Base-by-base conservation (phyloP, 1,140 invertebrate species). In the Aphidius gifuensis region DNA sequence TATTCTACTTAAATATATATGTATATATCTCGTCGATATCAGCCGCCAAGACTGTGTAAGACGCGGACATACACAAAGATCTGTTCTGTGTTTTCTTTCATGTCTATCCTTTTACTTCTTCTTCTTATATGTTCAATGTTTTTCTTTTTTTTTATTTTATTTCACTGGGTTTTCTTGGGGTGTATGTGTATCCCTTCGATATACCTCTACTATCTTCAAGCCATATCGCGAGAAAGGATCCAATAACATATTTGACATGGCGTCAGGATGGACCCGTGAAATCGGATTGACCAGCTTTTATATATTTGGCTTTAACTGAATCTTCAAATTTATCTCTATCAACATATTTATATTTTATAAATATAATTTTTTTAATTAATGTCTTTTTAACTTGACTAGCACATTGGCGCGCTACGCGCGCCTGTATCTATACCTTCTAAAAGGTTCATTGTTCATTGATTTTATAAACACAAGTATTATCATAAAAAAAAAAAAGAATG, bases 241-340 rank as follows among this genome's bases (percentile, higher is more conserved):
- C 70, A 69, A 76, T 72, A 80, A 76, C 78, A 80, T 80, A 78
- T 80, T 80, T 74, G 74, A 76, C 70, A 32, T 32, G 71, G 60
- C 51, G 45, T 66, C 63, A 59, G 54, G 42, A 46, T 8, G 66
- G 62, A 75, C 75, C 70, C 68, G 66, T 60, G 64, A 78, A 80
- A 80, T 80, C 79, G 74, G 77, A 79, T 81, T 79, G 78, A 79
- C 75, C 75, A 69, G 54, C 60, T 58, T 59, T 61, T 68, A 68
- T 76, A 72, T 74, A 77, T 76, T 80, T 79, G 74, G 70, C 66
- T 68, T 65, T 55, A 53, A 44, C 32, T 11, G 21, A 49, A 60
- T 21, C 40, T 49, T 38, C 40, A 21, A 16, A 53, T 21, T 49
- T 5, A 5, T 45, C 45, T 58, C 32, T 67, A 47, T 58, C 16